Base-by-base conservation (phyloP, 1,140 invertebrate genomes). In the Coenobita brevimanus region DNA sequence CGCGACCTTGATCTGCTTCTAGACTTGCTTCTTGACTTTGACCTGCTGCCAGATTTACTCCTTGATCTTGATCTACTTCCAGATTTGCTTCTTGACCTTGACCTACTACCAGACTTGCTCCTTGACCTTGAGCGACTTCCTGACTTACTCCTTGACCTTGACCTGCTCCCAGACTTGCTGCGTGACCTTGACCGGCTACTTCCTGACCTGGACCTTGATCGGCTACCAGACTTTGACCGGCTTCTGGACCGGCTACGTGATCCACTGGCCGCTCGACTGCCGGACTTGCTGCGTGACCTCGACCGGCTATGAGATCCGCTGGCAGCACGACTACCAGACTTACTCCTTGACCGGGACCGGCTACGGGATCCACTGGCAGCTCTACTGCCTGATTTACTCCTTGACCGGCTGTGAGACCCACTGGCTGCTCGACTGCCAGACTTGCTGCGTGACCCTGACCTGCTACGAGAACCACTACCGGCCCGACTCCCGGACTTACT, bases 401-500 rank as follows among this genome's bases (percentile, higher is more conserved):
- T 3, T 0, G 67, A 24, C 36, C 13, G 21, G n/a, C 67, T 71
- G 17, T 27, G 21, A 10, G 62, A 67, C 30, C 30, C 30, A 67
- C 62, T 67, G 6, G n/a, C 57, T 27, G 80, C 64, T n/a, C 80
- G 41, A 33, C 69, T 76, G 27, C 50, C 54, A 17, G 82, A 84
- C 24, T 76, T 36, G 17, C 71, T 78, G 2, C 64, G 36, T 0
- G 67, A 73, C 10, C 79, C 17, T 2, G 86, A 88, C n/a, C 57
- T 88, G 30, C 76, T 75, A n/a, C 79, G 36, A 15, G 86, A 88
- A 3, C 79, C 30, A 30, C 67, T 82, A 3, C 79, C 30, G 27
- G 79, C 81, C 3, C 86, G 24, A 60, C 67, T 82, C 13, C 78
- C 69, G 46, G 86, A 88, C 46, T 82, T 82, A 50, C 79, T 82